Conservation (phyloP, 2,113 vertebrate genomes). For the Macheiramphus alcinus region DNA sequence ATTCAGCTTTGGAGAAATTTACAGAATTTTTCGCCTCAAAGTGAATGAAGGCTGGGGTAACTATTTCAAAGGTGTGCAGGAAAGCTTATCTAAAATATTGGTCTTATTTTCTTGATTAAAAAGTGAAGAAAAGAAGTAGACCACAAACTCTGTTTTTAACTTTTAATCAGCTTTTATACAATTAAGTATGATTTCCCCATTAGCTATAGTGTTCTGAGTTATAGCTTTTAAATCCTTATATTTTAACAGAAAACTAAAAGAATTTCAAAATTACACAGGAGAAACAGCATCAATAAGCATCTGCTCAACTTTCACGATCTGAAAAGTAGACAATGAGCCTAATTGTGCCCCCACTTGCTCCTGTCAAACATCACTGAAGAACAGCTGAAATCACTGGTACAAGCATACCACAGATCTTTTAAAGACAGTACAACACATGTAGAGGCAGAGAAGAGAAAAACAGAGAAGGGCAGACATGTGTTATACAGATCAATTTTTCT, state of each 20-base stretch:
- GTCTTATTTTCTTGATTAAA: background rate
- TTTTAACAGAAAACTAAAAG: background rate
- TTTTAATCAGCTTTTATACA: background rate
- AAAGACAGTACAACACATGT: background rate
- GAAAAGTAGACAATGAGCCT: background rate
- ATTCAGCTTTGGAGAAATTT: background rate
- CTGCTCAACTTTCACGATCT: background rate
- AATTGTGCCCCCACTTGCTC: background rate
- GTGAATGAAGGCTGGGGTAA: background rate
- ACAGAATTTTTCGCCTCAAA: background rate
- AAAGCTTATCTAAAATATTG: background rate
- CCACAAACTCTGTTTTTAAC: background rate
- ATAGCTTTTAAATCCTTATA: background rate
- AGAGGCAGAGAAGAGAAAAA: background rate
- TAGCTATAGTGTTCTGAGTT: background rate
- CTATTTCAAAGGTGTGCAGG: background rate
- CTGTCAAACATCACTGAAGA: background rate
- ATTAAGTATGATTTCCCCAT: background rate
- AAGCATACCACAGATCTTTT: background rate
- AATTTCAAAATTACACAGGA: background rate
- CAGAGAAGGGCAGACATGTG: background rate
- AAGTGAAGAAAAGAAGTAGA: background rate
- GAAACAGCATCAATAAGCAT: background rate
- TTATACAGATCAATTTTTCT: background rate
- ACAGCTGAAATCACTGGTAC: background rate